Evolutionary conservation across 2,113 vertebrate genomes (phyloP).

Genomic region (Phycodurus eques): DNA sequence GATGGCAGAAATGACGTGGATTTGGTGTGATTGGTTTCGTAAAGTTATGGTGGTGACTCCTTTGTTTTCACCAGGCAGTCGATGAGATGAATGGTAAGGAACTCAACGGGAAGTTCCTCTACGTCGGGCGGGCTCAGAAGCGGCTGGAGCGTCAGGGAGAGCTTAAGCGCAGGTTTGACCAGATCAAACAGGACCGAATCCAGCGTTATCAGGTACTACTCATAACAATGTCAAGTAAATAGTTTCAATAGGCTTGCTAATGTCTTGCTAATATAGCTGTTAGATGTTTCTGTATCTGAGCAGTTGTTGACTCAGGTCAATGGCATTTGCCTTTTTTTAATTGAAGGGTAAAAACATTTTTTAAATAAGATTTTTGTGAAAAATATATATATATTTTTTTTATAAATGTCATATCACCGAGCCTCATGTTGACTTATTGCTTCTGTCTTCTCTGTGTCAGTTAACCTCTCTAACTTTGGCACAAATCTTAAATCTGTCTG

Average conservation of each 20-base stretch:
- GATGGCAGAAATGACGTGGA: background rate
- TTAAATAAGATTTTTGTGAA: too few relatives aligned
- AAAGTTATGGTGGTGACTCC: background rate
- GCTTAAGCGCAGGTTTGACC: conserved; percentile 89
- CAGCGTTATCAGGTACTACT: conserved; percentile 87
- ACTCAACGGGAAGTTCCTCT: conserved; percentile 82
- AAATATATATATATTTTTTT: background rate
- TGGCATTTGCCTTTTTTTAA: too few relatives aligned
- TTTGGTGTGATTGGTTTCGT: background rate
- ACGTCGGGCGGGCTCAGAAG: conserved; percentile 93
- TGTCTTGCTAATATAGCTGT: background rate
- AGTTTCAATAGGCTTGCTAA: background rate
- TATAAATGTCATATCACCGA: background rate
- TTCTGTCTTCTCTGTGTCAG: background rate
- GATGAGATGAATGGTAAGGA: conserved; percentile 91
- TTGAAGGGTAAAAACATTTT: too few relatives aligned
- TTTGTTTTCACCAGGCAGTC: conserved; percentile 78
- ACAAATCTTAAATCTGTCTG: background rate
- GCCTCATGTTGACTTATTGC: background rate
- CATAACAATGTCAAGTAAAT: background rate
- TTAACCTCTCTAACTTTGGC: background rate
- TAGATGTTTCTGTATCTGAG: background rate
- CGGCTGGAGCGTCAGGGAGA: conserved; percentile 88
- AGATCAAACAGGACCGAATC: conserved; percentile 90
- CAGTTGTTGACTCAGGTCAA: too few relatives aligned